These are phyloP conservation scores for Abrostola triplasia DNA, from an alignment of 2,888 invertebrate species.

Conservation along the genomic window DNA sequence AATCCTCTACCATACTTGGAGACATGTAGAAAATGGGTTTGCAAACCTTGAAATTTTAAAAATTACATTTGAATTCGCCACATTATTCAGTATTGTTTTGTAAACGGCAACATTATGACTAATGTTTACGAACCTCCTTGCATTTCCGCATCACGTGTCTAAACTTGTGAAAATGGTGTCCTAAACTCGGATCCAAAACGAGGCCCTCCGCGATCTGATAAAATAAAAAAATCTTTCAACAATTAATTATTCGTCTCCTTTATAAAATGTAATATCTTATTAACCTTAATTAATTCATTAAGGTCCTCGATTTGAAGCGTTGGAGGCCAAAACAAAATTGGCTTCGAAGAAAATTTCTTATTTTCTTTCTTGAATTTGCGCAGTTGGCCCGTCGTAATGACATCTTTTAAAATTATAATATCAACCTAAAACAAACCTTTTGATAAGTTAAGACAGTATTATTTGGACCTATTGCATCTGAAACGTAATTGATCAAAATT, in stretches of 20 bases:
- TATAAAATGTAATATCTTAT: slow-evolving; percentile 55
- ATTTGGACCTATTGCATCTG: not conserved
- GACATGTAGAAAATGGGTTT: slow-evolving; percentile 56
- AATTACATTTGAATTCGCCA: not conserved
- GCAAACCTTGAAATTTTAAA: slow-evolving; percentile 45
- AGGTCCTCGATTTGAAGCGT: slow-evolving; percentile 55
- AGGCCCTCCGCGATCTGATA: slow-evolving; percentile 66
- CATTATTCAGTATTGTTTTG: not conserved
- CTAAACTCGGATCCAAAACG: slow-evolving; percentile 54
- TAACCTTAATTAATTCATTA: slow-evolving; percentile 65
- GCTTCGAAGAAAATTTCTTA: slow-evolving; percentile 53
- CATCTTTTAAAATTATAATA: slow-evolving; percentile 64
- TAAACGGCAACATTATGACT: not conserved
- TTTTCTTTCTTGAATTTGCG: slow-evolving; percentile 54
- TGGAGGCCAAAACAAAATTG: slow-evolving; percentile 60
- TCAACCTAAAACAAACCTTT: slow-evolving; percentile 55
- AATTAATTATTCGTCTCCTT: slow-evolving; percentile 43
- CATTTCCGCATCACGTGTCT: slow-evolving; percentile 36
- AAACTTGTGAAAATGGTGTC: slow-evolving; percentile 32
- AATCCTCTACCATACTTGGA: slow-evolving; percentile 47
- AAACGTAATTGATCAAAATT: not conserved
- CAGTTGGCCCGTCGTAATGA: slow-evolving; percentile 50
- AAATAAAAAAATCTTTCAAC: slow-evolving; percentile 22
- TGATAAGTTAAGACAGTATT: slow-evolving; percentile 20
- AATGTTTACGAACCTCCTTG: slow-evolving; percentile 45